Evolutionary conservation across 2,888 invertebrate genomes (phyloP).

Genomic region (Gastrophysa polygoni): DNA sequence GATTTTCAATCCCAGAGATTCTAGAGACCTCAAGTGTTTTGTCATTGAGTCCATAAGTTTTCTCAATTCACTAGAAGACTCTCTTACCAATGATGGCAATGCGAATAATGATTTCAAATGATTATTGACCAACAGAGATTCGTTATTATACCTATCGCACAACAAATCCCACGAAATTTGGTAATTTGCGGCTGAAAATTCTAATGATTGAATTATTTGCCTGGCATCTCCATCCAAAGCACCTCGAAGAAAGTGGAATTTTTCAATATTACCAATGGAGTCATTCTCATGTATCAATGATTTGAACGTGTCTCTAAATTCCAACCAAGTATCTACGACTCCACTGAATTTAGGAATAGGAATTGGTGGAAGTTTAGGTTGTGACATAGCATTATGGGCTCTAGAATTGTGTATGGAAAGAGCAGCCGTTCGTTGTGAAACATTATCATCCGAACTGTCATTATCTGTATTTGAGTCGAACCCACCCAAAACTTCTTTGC

Average conservation of each 20-base stretch:
- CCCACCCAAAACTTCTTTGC: neutral
- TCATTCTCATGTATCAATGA: slow-evolving; percentile 29
- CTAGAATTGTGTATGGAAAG: neutral
- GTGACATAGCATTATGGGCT: slow-evolving; percentile 5
- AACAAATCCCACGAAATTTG: slow-evolving; percentile 26
- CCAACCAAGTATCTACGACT: slow-evolving; percentile 17
- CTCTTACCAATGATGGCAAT: slow-evolving; percentile 7
- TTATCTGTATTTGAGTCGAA: neutral
- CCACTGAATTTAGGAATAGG: slow-evolving; percentile 25
- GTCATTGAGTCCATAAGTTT: slow-evolving; percentile 19
- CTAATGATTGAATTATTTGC: slow-evolving; percentile 22
- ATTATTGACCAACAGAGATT: slow-evolving; percentile 22
- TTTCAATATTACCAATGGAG: slow-evolving; percentile 21
- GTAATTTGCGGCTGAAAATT: slow-evolving; percentile 32
- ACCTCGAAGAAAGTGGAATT: slow-evolving; percentile 27
- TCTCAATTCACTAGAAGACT: slow-evolving; percentile 17
- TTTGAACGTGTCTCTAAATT: slow-evolving; percentile 29
- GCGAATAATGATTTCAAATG: slow-evolving; percentile 28
- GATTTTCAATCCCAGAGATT: slow-evolving; percentile 22
- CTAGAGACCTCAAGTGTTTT: slow-evolving; percentile 26
- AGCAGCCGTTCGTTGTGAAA: neutral
- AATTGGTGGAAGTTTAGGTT: slow-evolving; percentile 14
- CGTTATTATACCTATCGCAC: slow-evolving; percentile 28
- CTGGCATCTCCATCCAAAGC: slow-evolving; percentile 22
- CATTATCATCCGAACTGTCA: neutral